phyloP scores from a whole-genome alignment of 2,888 invertebrate genomes.

The Tethea ocularis region DNA sequence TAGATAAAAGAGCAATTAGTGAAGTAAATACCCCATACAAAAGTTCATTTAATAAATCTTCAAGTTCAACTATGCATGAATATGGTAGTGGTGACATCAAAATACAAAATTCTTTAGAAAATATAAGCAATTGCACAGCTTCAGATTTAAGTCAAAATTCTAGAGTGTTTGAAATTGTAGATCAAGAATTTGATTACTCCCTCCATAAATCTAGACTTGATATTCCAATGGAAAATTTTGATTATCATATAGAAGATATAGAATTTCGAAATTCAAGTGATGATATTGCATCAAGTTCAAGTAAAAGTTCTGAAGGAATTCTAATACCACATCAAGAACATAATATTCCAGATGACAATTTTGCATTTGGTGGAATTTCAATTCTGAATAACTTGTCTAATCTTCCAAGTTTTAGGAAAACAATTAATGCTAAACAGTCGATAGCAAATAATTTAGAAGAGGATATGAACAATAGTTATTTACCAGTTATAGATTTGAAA shows the following conservation, averaged over 20 bases:
- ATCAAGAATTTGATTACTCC: slow-evolving; percentile 87
- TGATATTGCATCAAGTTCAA: slow-evolving; percentile 34
- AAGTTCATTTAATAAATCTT: slow-evolving; percentile 10
- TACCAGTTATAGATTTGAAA: slow-evolving; percentile 43
- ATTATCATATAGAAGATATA: slow-evolving; percentile 37
- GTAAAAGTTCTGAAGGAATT: slow-evolving; percentile 56
- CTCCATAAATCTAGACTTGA: slow-evolving; percentile 60
- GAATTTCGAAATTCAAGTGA: not conserved
- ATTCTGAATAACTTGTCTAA: slow-evolving; percentile 41
- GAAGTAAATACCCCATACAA: not conserved
- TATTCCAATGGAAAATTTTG: slow-evolving; percentile 36
- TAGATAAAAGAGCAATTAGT: slow-evolving; percentile 10
- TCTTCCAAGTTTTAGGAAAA: slow-evolving; percentile 21
- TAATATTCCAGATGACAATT: slow-evolving; percentile 37
- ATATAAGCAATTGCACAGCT: not conserved
- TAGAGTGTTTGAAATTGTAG: slow-evolving; percentile 71
- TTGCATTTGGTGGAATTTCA: slow-evolving; percentile 53
- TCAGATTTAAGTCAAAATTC: slow-evolving; percentile 49
- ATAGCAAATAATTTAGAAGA: slow-evolving; percentile 18
- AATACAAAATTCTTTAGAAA: not conserved
- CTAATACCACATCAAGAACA: slow-evolving; percentile 52
- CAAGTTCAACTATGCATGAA: slow-evolving; percentile 9
- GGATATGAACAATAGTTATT: slow-evolving; percentile 37
- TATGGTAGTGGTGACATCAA: not conserved
- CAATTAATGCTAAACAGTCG: slow-evolving; percentile 16